Evolutionary conservation across 2,797 vertebrate genomes (phyloP).

Genomic region (Gymnothorax javanicus): DNA sequence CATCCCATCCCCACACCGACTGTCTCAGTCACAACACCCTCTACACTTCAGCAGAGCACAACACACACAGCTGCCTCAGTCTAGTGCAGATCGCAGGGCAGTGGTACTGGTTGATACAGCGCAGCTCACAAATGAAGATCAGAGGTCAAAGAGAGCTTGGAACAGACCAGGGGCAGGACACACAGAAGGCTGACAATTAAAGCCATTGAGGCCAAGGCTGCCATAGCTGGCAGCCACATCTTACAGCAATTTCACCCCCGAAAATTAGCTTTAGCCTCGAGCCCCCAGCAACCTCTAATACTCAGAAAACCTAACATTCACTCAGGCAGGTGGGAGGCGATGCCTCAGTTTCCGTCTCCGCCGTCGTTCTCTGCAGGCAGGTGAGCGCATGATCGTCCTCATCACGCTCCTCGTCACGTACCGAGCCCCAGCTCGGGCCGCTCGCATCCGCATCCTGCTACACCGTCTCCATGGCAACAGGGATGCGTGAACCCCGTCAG

Average conservation of each 20-base stretch:
- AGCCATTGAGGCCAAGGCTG: too few species aligned
- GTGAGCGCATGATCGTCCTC: conserved; percentile 66
- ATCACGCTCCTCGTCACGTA: conserved; percentile 74
- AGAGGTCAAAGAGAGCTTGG: too few species aligned
- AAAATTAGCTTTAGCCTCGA: background rate
- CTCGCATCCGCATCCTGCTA: conserved; percentile 47
- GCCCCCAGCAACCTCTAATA: too few species aligned
- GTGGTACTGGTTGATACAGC: background rate
- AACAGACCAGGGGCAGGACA: background rate
- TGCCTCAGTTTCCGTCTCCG: conserved; percentile 30
- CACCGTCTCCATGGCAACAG: conserved; percentile 59
- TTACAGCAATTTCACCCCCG: background rate
- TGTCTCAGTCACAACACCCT: background rate
- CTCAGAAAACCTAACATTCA: too few species aligned
- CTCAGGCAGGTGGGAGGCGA: conserved; percentile 63
- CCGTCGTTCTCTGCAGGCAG: conserved; percentile 53
- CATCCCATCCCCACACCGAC: conserved; percentile 37
- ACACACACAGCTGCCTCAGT: background rate
- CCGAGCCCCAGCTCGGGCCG: conserved; percentile 50
- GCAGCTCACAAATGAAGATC: too few species aligned
- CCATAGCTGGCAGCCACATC: too few species aligned
- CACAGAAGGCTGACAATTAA: background rate
- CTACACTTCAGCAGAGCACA: background rate
- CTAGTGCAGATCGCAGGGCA: background rate
- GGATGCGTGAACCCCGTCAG: conserved; percentile 38